Evolutionary conservation across 2,797 vertebrate genomes (phyloP), one percentile per base, ranked within the genome.

Genomic region (Cirrhinus molitorella): DNA sequence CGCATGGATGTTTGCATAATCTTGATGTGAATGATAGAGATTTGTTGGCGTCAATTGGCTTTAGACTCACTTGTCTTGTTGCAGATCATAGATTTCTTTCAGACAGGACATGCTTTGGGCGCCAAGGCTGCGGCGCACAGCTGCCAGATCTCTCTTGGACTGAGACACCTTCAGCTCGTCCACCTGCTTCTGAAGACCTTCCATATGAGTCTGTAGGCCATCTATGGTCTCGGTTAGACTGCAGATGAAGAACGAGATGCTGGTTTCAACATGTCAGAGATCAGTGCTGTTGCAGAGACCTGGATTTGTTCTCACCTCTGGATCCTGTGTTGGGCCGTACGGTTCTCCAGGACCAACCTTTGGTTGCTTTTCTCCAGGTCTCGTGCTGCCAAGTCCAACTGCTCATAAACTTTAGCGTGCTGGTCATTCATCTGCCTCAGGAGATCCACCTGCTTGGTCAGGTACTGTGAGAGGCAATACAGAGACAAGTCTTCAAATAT

Each of bases 401-500:
- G 98, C 87, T 99, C 98, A 0, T 99, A 99, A 68, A 99, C 96
- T 89, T 96, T 98, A 21, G 96, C 96, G 1, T 99, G 98, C 89
- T 99, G 98, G 81, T 99, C 97, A 0, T 99, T 99, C 97, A 98
- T 97, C 88, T 98, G 96, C 40, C 98, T 94, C 74, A 98, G 89
- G 57, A 98, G 94, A 13, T 99, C 97, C 93, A 99, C 96, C 90
- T 99, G 98, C 91, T 97, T 98, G 49, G 95, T 92, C 83, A 95
- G 88, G 87, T 95, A 92, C 95, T 96, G 65, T 21, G 9, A n/a
- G 10, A 57, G 10, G 43, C 13, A 71, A 76, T 5, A 45, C 17
- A 70, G 14, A 43, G 12, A 51, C 43, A 65, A 63, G 14, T 5
- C 3, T 57, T 61, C 17, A 67, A 21, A 65, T 21, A 65, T 5